A percentile compares a stretch with the other conserved stretches of the same genome.
Conservation (phyloP, 2,888 invertebrate species). For the Drosophila putrida region DNA sequence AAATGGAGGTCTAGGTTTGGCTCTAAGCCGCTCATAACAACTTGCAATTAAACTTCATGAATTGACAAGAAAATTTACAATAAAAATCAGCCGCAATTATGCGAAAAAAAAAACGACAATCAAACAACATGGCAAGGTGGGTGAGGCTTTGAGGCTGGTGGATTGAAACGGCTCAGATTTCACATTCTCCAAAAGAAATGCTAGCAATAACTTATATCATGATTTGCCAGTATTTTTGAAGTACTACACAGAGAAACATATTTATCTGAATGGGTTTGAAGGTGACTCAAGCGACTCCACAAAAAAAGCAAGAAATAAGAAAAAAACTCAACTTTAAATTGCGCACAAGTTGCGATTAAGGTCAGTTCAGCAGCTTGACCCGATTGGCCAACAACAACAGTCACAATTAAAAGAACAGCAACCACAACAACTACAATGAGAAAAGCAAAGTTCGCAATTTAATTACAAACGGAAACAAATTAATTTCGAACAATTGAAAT, state of each 20-base stretch:
- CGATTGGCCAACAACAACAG: conserved; percentile 40
- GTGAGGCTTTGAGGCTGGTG: conserved; percentile 69
- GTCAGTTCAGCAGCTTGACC: conserved; percentile 70
- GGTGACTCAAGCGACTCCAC: conserved; percentile 39
- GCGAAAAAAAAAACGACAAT: conserved; percentile 40
- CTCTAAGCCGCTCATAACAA: conserved; percentile 54
- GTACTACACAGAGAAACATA: conserved; percentile 28
- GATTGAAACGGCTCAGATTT: conserved; percentile 41
- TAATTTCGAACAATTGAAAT: conserved; percentile 72
- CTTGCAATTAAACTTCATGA: conserved; percentile 73
- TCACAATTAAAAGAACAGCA: neutral
- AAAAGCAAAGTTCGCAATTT: conserved; percentile 46
- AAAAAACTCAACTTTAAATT: conserved; percentile 53
- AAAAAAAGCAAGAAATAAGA: neutral
- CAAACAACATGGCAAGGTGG: conserved; percentile 48
- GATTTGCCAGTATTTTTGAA: conserved; percentile 53
- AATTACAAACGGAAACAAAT: conserved; percentile 78
- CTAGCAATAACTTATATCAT: conserved; percentile 48
- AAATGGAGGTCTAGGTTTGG: conserved; percentile 21
- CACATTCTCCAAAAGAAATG: conserved; percentile 62
- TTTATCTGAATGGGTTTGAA: conserved; percentile 43
- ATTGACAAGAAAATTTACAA: conserved; percentile 77
- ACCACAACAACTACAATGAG: conserved; percentile 25
- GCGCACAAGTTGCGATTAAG: conserved; percentile 76
- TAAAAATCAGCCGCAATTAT: conserved; percentile 53